Base-by-base conservation (phyloP, 2,888 invertebrate species). In the Rhogogaster chlorosoma region DNA sequence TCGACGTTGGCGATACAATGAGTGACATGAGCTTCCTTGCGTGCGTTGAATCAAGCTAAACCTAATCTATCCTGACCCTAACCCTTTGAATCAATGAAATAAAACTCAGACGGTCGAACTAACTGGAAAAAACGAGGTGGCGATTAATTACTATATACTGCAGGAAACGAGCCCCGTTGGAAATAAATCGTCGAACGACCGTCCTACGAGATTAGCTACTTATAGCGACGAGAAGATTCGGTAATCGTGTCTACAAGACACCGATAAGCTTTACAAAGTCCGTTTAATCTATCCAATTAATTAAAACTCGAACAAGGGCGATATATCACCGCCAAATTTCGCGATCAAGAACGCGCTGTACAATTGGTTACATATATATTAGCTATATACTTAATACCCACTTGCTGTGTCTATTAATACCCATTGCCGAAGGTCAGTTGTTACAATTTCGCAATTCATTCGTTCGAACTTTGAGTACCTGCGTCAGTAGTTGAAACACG, bases 351-450 rank as follows among this genome's bases (percentile, higher is more conserved):
- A 32, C 32, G 15, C 22, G 49, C 18, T 26, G 2, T 38, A 9
- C 71, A 77, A 77, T 77, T 53, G 49, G 9, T 29, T 9, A 53
- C 10, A 45, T 32, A n/a, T 9, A 53, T 49, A 29, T 77, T 77
- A n/a, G n/a, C n/a, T n/a, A 18, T 6, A 73, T 42, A 53, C 53
- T 32, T 49, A 53, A 32, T 77, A 32, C 53, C 53, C 77, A 77
- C 53, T 49, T 77, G 49, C 26, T 18, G 80, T 36, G 26, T 61
- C 61, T 80, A 80, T 38, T 61, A 26, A 61, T 80, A 80, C 15
- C 26, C 80, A 61, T 80, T 80, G 61, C 26, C 80, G 80, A 80
- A 80, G 80, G 80, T 80, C 80, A 80, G 80, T 80, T 38, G 80
- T 61, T 26, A 61, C 38, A 61, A 80, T 80, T 80, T 80, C 36